A percentile compares a stretch with the other conserved stretches of the same genome.
Conservation (phyloP, 1,140 invertebrate genomes). For the Meteorus sp. region DNA sequence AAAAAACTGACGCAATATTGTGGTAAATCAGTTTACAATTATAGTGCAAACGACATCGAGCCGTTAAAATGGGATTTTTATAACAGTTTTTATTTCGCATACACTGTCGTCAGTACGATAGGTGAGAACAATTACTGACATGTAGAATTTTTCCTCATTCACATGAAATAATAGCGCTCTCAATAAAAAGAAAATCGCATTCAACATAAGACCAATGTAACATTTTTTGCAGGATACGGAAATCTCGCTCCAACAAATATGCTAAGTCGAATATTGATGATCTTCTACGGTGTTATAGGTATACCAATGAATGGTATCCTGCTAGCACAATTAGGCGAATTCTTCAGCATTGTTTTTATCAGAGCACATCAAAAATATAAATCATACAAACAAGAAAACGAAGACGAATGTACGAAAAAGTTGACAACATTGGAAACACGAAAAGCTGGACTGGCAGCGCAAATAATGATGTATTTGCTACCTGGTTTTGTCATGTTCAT, state of each 20-base stretch:
- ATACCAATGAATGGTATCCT: slow-evolving; percentile 92
- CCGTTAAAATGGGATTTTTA: slow-evolving; percentile 84
- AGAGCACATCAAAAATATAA: slow-evolving; percentile 77
- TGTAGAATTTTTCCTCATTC: slow-evolving; percentile 5
- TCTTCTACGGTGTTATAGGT: slow-evolving; percentile 91
- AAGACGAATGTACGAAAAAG: slow-evolving; percentile 43
- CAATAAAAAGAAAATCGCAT: neutral
- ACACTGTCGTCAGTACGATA: slow-evolving; percentile 93
- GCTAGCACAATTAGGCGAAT: slow-evolving; percentile 77
- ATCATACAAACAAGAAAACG: slow-evolving; percentile 66
- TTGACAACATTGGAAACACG: slow-evolving; percentile 60
- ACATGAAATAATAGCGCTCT: neutral
- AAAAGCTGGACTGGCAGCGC: slow-evolving; percentile 71
- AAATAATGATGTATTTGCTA: slow-evolving; percentile 77
- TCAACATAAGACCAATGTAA: neutral
- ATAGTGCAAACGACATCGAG: slow-evolving; percentile 62
- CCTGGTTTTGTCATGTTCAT: slow-evolving; percentile 89
- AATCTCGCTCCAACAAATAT: slow-evolving; percentile 85
- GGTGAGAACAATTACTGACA: slow-evolving; percentile 62
- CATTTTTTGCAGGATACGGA: slow-evolving; percentile 74
- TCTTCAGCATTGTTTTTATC: slow-evolving; percentile 77
- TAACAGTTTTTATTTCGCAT: slow-evolving; percentile 91
- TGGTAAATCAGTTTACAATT: slow-evolving; percentile 68
- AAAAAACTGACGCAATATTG: slow-evolving; percentile 69
- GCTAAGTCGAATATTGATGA: slow-evolving; percentile 82